Conservation (phyloP, 2,113 vertebrate species). For the Maccullochella peelii region DNA sequence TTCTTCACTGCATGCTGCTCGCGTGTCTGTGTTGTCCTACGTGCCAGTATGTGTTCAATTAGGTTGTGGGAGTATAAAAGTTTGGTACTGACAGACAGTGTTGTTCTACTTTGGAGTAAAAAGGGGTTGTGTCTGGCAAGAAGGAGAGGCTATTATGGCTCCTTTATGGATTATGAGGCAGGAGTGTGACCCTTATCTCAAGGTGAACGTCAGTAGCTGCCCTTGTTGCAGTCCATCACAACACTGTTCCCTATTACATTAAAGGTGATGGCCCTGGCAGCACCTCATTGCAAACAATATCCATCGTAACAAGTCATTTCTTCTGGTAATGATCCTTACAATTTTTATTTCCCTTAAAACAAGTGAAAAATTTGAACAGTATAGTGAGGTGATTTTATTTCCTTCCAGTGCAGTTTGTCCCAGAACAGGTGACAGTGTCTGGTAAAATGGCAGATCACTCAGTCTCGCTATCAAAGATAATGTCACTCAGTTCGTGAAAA, state of each 20-base stretch:
- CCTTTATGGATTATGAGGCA: conserved; percentile 80
- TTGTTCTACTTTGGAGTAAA: conserved; percentile 68
- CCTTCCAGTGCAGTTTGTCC: not conserved
- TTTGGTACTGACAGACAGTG: conserved; percentile 28
- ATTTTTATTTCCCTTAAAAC: conserved; percentile 45
- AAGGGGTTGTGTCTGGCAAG: conserved; percentile 69
- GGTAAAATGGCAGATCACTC: conserved; percentile 13
- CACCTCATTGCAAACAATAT: conserved; percentile 59
- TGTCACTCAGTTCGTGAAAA: not conserved
- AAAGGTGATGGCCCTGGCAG: conserved; percentile 55
- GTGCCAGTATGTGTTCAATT: conserved; percentile 28
- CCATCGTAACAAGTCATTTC: conserved; percentile 59
- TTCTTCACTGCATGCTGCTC: not conserved
- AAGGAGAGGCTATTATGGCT: conserved; percentile 73
- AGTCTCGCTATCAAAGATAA: not conserved
- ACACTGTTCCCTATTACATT: conserved; percentile 63
- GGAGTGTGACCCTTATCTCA: conserved; percentile 77
- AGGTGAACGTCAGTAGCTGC: conserved; percentile 78
- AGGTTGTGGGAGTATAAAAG: conserved; percentile 37
- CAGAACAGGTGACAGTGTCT: not conserved
- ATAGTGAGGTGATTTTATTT: conserved; percentile 35
- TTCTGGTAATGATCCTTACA: conserved; percentile 37
- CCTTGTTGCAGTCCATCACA: conserved; percentile 70
- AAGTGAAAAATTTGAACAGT: conserved; percentile 25
- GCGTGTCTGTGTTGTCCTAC: not conserved